phyloP scores from a whole-genome alignment of 2,888 invertebrate species.

The Chalcis sispes region DNA sequence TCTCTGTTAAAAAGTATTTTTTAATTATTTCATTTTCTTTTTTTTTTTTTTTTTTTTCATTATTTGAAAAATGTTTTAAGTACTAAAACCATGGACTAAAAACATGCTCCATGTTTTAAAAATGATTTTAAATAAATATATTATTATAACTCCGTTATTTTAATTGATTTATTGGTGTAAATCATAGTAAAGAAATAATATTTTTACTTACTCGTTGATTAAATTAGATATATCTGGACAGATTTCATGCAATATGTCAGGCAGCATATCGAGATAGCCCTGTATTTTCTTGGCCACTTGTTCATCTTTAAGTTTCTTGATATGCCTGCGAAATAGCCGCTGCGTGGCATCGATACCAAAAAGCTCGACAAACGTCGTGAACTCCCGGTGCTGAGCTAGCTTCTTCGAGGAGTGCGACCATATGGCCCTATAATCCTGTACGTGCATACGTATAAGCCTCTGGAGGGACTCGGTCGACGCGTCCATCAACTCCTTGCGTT shows the following conservation, averaged over 20 bases:
- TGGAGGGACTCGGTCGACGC: conserved; percentile 94
- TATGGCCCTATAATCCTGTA: conserved; percentile 88
- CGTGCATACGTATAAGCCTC: conserved; percentile 89
- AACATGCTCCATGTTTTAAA: no score
- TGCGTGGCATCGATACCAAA: conserved; percentile 92
- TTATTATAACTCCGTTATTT: no score
- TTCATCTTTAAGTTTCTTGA: conserved; percentile 88
- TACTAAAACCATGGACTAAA: no score
- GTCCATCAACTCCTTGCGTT: conserved; percentile 91
- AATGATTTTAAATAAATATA: no score
- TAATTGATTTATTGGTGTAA: no score
- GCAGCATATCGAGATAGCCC: conserved; percentile 86
- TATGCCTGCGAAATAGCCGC: conserved; percentile 86
- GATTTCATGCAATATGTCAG: conserved; percentile 86
- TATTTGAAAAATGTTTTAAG: neutral
- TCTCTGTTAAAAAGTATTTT: conserved; percentile 79
- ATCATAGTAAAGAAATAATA: no score
- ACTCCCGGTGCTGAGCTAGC: conserved; percentile 91
- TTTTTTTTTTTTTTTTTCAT: neutral
- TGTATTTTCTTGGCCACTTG: conserved; percentile 86
- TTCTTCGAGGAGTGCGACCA: conserved; percentile 93
- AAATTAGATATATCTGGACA: conserved; percentile 83
- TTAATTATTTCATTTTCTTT: neutral
- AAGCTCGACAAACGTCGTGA: conserved; percentile 91
- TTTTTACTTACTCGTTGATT: conserved; percentile 72